These are phyloP conservation scores for Cenopis cana DNA, from an alignment of 2,888 invertebrate genomes.

Conservation along the genomic window DNA sequence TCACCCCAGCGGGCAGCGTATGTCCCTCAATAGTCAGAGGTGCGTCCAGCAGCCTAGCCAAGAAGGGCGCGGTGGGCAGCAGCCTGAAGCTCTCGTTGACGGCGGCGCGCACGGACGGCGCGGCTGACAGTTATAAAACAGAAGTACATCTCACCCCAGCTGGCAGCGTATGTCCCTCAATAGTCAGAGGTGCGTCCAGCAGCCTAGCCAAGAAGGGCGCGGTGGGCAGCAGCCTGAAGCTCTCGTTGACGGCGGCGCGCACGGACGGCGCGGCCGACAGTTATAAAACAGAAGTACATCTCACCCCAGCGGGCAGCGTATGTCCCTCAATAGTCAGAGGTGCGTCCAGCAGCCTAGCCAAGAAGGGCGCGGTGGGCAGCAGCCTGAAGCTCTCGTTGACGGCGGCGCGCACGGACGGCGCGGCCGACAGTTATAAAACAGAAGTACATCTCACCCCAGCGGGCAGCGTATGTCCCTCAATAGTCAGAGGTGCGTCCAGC, in stretches of 20 bases:
- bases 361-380: too few species aligned
- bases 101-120: constrained; percentile 92
- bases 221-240: constrained; percentile 90
- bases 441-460: too few species aligned
- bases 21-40: constrained; percentile 89
- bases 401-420: too few species aligned
- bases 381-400: too few species aligned
- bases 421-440: too few species aligned
- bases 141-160: constrained; percentile 86
- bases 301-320: too few species aligned
- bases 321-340: too few species aligned
- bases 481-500: too few species aligned
- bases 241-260: constrained; percentile 91
- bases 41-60: constrained; percentile 90
- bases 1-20: constrained; percentile 89
- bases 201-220: constrained; percentile 92
- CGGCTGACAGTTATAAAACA: constrained; percentile 80
- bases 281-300: too few species aligned
- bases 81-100: constrained; percentile 90
- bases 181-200: constrained; percentile 88
- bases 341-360: too few species aligned
- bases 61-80: constrained; percentile 91
- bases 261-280: constrained; percentile 89
- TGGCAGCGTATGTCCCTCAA: constrained; percentile 88
- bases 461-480: too few species aligned